Conservation (phyloP, 2,888 invertebrate species). For the Gisinianus flammeolus region DNA sequence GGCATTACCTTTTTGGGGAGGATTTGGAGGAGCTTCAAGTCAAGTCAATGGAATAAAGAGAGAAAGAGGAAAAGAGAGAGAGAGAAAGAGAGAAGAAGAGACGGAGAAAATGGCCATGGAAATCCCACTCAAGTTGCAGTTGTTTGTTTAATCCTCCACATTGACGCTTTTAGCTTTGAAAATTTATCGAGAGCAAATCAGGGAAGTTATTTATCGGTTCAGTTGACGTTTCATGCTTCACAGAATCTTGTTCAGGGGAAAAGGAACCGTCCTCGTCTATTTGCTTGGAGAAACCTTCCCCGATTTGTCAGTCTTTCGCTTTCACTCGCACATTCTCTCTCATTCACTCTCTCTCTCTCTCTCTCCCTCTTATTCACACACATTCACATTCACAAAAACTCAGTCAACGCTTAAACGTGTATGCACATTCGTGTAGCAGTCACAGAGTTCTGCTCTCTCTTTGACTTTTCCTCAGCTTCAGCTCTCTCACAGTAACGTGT, state of each 20-base stretch:
- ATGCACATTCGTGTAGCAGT: neutral
- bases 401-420: neutral
- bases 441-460: neutral
- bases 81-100: neutral
- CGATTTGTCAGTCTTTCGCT: conserved; percentile 28
- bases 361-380: neutral
- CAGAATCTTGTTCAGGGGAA: conserved; percentile 20
- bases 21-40: neutral
- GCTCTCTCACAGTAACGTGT: neutral
- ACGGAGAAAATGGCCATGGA: too few species aligned
- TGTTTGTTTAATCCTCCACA: conserved; percentile 36
- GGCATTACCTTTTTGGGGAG: neutral
- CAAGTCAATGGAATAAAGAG: neutral
- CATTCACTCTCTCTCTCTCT: neutral
- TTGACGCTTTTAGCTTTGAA: conserved; percentile 33
- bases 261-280: neutral
- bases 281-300: neutral
- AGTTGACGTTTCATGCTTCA: conserved; percentile 37
- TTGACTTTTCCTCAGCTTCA: neutral
- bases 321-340: neutral
- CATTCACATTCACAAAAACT: neutral
- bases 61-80: neutral
- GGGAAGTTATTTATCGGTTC: conserved; percentile 37
- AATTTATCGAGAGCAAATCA: conserved; percentile 37
- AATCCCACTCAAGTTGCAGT: neutral